Conservation (phyloP, 1,140 invertebrate species). For the Drosophila repleta region DNA sequence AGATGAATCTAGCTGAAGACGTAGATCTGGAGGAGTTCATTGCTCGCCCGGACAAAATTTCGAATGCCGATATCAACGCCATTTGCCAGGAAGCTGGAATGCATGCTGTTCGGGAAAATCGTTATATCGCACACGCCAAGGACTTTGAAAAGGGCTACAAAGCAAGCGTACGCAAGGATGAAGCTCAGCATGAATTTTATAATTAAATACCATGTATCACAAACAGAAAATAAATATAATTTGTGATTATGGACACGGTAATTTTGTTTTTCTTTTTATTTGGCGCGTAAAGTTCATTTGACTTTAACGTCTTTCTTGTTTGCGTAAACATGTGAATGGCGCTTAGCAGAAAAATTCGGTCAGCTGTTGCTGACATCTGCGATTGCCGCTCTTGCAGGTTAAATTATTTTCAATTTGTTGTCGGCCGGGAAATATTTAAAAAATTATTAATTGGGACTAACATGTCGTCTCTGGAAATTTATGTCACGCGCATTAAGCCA, state of each 20-base stretch:
- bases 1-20: slow-evolving; percentile 99
- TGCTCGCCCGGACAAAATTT: slow-evolving; percentile 98
- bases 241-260: no score
- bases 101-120: slow-evolving; percentile 99
- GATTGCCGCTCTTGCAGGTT: slow-evolving; percentile 31
- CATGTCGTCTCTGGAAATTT: slow-evolving; percentile 74
- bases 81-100: slow-evolving; percentile 99
- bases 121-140: slow-evolving; percentile 96
- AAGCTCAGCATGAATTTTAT: slow-evolving; percentile 99
- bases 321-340: slow-evolving; percentile 20
- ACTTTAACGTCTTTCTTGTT: slow-evolving; percentile 7
- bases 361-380: slow-evolving; percentile 47
- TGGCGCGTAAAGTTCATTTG: background rate
- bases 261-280: no score
- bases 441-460: slow-evolving; percentile 10
- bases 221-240: background rate
- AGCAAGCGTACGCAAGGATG: slow-evolving; percentile 99
- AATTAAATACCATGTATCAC: slow-evolving; percentile 89
- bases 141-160: slow-evolving; percentile 99
- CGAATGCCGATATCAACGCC: slow-evolving; percentile 99
- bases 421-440: slow-evolving; percentile 4
- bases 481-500: slow-evolving; percentile 83
- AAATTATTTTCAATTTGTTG: slow-evolving; percentile 4
- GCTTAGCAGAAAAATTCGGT: background rate
- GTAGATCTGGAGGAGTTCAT: slow-evolving; percentile 99